phyloP scores from a whole-genome alignment of 1,140 invertebrate species.

The Apocrypta bakeri region DNA sequence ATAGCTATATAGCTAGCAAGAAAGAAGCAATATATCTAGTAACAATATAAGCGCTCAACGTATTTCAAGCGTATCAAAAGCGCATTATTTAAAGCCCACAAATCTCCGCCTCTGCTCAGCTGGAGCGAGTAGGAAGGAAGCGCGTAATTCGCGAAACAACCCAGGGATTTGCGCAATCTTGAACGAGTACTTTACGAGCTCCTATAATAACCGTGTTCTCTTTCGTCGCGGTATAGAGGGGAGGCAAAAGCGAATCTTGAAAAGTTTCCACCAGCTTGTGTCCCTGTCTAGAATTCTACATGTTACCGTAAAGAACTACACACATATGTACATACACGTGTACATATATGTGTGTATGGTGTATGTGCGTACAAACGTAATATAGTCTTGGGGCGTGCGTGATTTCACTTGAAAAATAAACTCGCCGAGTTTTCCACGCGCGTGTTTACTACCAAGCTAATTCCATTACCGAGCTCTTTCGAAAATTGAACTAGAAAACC shows the following conservation, averaged over 20 bases:
- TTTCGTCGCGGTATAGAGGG: background rate
- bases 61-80: background rate
- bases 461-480: constrained; percentile 41
- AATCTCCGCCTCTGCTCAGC: background rate
- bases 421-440: background rate
- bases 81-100: constrained; percentile 20
- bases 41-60: background rate
- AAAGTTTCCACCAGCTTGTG: constrained; percentile 21
- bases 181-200: constrained; percentile 18
- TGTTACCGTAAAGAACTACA: no score
- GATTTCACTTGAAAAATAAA: constrained; percentile 38
- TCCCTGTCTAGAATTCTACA: no score
- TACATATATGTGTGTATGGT: no score
- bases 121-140: background rate
- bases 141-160: constrained; percentile 31
- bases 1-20: no score
- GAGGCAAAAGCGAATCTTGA: constrained; percentile 6
- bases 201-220: constrained; percentile 7
- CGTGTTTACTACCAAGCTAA: constrained; percentile 26
- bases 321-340: no score
- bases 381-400: constrained; percentile 13
- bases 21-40: no score
- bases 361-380: background rate
- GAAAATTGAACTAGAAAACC: constrained; percentile 29
- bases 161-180: constrained; percentile 22